Evolutionary conservation across 2,888 invertebrate species (phyloP).

Genomic region (Lithophane leautieri): DNA sequence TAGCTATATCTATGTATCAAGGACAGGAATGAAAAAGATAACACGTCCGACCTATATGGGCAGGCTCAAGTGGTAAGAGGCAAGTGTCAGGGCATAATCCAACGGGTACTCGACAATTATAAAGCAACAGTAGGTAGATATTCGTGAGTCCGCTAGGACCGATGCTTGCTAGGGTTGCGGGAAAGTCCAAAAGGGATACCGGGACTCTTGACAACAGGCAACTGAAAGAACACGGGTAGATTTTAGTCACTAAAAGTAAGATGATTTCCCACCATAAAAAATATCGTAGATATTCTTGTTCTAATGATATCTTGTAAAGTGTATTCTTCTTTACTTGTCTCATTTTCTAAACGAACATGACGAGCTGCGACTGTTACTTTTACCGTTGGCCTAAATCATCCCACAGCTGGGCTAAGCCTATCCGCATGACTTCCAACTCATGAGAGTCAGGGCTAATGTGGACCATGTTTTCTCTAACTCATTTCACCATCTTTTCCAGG

Average conservation of each 20-base stretch:
- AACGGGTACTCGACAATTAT: slow-evolving; percentile 13
- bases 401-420: too few species aligned
- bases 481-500: too few species aligned
- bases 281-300: too few species aligned
- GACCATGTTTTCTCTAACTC: too few species aligned
- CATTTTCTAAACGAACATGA: background rate
- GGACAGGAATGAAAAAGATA: slow-evolving; percentile 37
- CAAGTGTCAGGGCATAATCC: slow-evolving; percentile 51
- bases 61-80: slow-evolving; percentile 49
- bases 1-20: slow-evolving; percentile 23
- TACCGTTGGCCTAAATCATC: background rate
- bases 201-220: too few species aligned
- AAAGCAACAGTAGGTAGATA: background rate
- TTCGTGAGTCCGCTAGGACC: too few species aligned
- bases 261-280: too few species aligned
- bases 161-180: too few species aligned
- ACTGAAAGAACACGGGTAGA: too few species aligned
- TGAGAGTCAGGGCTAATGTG: too few species aligned
- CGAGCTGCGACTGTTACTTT: background rate
- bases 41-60: slow-evolving; percentile 52
- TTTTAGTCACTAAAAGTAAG: too few species aligned
- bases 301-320: background rate
- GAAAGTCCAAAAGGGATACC: too few species aligned
- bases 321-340: background rate
- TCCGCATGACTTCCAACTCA: background rate